Evolutionary conservation across 2,113 vertebrate genomes (phyloP).

Genomic region (Eretmochelys imbricata): DNA sequence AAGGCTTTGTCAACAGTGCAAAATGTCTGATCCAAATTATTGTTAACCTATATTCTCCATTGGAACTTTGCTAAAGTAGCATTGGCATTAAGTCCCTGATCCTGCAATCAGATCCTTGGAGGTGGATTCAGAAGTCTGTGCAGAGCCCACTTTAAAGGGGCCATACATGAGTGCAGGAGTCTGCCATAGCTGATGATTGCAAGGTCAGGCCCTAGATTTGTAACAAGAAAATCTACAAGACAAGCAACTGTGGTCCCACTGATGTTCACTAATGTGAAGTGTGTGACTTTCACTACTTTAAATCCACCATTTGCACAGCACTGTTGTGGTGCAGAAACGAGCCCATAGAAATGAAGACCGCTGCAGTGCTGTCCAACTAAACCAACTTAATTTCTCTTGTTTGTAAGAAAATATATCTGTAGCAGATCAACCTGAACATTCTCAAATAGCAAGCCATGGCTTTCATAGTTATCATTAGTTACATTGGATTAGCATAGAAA

Average conservation of each 20-base stretch:
- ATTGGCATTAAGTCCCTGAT: not conserved
- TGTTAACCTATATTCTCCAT: not conserved
- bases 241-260: not conserved
- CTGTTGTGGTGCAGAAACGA: not conserved
- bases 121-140: not conserved
- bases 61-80: not conserved
- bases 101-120: not conserved
- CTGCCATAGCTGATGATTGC: not conserved
- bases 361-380: not conserved
- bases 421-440: fast-evolving
- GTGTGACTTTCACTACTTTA: not conserved
- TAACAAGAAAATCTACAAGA: not conserved
- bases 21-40: not conserved
- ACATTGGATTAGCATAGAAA: not conserved
- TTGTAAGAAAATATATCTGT: not conserved
- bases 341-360: not conserved
- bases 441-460: not conserved
- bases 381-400: not conserved
- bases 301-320: not conserved
- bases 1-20: not conserved
- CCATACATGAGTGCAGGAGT: not conserved
- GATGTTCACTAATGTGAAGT: not conserved
- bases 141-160: not conserved
- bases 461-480: not conserved
- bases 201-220: not conserved